Base-by-base conservation (phyloP, 1,140 invertebrate species). In the Proctacanthus coquilletti region DNA sequence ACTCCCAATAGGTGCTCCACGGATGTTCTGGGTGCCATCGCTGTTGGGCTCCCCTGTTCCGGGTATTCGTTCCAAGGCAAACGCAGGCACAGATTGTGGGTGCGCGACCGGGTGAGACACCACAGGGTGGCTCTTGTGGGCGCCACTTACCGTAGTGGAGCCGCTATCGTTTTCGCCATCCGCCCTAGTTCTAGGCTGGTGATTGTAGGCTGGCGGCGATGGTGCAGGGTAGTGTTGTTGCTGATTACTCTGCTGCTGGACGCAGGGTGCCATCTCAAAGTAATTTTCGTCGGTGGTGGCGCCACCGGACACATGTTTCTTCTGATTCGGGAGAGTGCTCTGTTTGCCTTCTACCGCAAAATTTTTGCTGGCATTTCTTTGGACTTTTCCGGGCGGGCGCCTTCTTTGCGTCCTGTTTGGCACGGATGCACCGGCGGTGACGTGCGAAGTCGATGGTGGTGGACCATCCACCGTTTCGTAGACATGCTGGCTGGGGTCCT, bases 391-490 rank as follows among this genome's bases (percentile, higher is more conserved):
- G 11, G 32, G 14, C 5, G 32, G 11, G 14, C 32, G 32, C 18
- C 18, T 10, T 34, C 32, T 34, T 34, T 11, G 32, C 11, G 11
- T 34, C 18, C 32, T 10, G 17, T 34, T 34, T 34, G 32, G 17
- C 14, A 18, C 19, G 42, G 42, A 2, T 33, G 42, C 10, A 30
- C 29, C 9, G 25, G 34, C 1, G 32, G 32, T 11, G 44, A 41
- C 5, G 11, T 34, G 32, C 5, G 32, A 15, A 3, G 32, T 15
- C 11, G 14, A 11, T 34, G 11, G 37, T 29, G 41, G 44, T 3
- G 39, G 41, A 18, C 41, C 44, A 3, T 39, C 33, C 8, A 45
- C 42, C 19, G 41, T 45, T 20, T 42, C 44, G 20, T 42, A 42
- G 29, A 45, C 44, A 30, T 45, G 44, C 37, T 45, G 37, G 27